Evolutionary conservation across 2,797 vertebrate genomes (phyloP).

Genomic region (Merluccius polli): DNA sequence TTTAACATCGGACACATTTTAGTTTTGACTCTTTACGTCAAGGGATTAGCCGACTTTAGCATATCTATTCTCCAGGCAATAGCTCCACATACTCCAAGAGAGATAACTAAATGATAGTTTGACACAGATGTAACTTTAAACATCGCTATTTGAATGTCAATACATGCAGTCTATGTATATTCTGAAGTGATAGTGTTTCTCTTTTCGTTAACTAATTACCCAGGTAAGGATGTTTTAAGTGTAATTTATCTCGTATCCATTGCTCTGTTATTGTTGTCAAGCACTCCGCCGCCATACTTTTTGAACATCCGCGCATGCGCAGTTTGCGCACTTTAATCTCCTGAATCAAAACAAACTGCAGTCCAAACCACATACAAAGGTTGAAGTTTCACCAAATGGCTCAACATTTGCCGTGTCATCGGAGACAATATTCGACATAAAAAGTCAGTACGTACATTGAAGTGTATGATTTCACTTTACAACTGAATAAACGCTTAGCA

Average conservation of each 20-base stretch:
- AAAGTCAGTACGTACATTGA: not conserved
- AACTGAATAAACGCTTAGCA: not conserved
- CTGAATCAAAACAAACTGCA: conserved; percentile 52
- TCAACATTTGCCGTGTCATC: not conserved
- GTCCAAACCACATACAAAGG: not conserved
- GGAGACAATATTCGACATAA: not conserved
- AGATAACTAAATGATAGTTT: not conserved
- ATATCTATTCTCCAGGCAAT: not conserved
- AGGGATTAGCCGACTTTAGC: not conserved
- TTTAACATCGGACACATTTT: not conserved
- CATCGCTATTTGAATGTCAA: not conserved
- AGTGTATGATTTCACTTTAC: conserved; percentile 17
- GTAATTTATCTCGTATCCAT: conserved; percentile 71
- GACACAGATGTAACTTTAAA: not conserved
- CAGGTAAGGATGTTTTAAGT: conserved; percentile 60
- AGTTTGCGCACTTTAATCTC: not conserved
- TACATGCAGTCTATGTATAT: not conserved
- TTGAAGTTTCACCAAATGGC: not conserved
- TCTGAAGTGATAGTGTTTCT: not conserved
- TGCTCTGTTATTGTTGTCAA: conserved; percentile 67
- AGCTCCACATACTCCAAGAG: not conserved
- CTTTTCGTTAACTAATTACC: conserved; percentile 50
- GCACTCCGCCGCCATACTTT: conserved; percentile 72
- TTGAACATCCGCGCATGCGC: conserved; percentile 65
- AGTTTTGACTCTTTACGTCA: not conserved